Conservation (phyloP, 2,113 vertebrate species). For the Hippocampus zosterae region DNA sequence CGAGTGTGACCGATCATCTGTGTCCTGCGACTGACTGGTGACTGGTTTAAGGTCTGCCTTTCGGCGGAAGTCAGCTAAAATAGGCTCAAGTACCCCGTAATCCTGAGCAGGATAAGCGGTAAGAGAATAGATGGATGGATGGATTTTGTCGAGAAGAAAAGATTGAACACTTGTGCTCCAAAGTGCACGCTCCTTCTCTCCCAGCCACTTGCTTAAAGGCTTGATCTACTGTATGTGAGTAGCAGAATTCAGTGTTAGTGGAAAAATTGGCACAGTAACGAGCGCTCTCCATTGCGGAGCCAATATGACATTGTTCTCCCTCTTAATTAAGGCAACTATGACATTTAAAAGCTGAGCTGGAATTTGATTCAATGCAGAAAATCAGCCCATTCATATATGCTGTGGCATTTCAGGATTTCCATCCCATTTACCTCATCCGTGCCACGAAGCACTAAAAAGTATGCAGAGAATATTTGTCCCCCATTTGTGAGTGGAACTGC, state of each 20-base stretch:
- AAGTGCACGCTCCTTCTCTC: slow-evolving; percentile 15
- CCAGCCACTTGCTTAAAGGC: background rate
- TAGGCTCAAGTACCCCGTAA: too few relatives aligned
- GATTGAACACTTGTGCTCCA: slow-evolving; percentile 9
- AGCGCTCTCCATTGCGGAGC: slow-evolving; percentile 33
- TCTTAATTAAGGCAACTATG: slow-evolving; percentile 62
- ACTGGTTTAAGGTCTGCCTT: too few relatives aligned
- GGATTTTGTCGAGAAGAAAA: background rate
- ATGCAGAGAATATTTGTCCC: slow-evolving; percentile 8
- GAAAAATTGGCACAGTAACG: slow-evolving; percentile 34
- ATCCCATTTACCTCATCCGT: slow-evolving; percentile 53
- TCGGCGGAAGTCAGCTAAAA: too few relatives aligned
- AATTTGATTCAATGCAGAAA: slow-evolving; percentile 58
- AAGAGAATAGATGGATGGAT: background rate
- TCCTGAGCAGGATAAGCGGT: too few relatives aligned
- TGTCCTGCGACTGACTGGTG: too few relatives aligned
- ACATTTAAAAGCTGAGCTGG: slow-evolving; percentile 56
- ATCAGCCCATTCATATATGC: slow-evolving; percentile 51
- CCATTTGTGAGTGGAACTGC: slow-evolving; percentile 2
- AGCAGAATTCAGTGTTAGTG: slow-evolving; percentile 12
- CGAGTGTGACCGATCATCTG: too few relatives aligned
- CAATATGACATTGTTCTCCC: slow-evolving; percentile 39
- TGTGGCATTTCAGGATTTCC: slow-evolving; percentile 64
- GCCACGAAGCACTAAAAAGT: slow-evolving; percentile 28
- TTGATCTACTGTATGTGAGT: slow-evolving; percentile 24